Percentiles rank a stretch among this genome's conserved stretches.
phyloP scores from a whole-genome alignment of 2,797 vertebrate species.

The Enteromius afrohamiltoni region DNA sequence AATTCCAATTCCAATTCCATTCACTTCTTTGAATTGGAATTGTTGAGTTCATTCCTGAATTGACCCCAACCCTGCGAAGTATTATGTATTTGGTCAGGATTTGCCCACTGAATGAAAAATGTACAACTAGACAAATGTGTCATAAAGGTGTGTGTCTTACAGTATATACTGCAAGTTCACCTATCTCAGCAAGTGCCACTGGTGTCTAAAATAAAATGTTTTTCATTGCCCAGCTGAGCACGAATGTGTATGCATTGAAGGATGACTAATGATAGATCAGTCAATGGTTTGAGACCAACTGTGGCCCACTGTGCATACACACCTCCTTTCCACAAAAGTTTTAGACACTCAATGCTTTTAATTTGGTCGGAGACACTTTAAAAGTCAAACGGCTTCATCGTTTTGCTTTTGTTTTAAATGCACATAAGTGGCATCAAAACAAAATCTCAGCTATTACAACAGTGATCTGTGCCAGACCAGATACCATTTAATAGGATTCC shows the following conservation, averaged over 20 bases:
- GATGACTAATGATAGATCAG: slow-evolving; percentile 63
- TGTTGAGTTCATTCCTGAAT: no score
- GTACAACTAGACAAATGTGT: neutral
- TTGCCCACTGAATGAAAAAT: neutral
- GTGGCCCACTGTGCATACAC: slow-evolving; percentile 46
- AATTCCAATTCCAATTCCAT: no score
- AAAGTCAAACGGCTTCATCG: slow-evolving; percentile 55
- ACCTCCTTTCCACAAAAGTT: slow-evolving; percentile 26
- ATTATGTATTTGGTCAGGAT: neutral
- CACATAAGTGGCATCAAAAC: slow-evolving; percentile 1
- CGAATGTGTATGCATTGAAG: slow-evolving; percentile 22
- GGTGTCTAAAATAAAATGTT: neutral
- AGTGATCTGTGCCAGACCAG: neutral
- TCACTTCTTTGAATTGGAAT: no score
- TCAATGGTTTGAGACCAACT: slow-evolving; percentile 51
- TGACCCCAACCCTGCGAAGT: no score
- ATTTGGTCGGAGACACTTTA: slow-evolving; percentile 46
- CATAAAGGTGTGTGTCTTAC: neutral
- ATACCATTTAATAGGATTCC: neutral
- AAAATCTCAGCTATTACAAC: neutral
- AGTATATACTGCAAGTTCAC: neutral
- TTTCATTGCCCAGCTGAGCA: slow-evolving; percentile 18
- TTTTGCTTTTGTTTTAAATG: slow-evolving; percentile 56
- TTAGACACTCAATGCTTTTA: slow-evolving; percentile 44
- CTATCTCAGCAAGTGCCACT: neutral